Base-by-base conservation (phyloP, 2,113 vertebrate genomes). In the Lepisosteus oculatus region DNA sequence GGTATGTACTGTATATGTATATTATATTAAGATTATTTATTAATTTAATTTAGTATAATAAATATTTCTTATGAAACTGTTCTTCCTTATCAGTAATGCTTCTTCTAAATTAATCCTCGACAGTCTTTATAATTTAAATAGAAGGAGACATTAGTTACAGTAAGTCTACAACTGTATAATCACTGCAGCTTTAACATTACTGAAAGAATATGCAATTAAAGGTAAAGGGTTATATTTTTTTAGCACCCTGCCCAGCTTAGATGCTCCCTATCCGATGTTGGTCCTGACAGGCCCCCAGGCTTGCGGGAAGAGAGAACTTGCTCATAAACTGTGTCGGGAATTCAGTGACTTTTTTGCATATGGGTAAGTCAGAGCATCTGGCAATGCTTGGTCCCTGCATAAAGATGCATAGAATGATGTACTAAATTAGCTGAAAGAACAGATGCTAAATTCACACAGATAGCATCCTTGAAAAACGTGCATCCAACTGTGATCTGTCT, bases 201-300 rank as follows among this genome's bases (percentile, higher is more conserved):
- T 29, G 29, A 29, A 29, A 29, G 29, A 29, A 51, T 6, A 9
- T 1, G 47, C 5, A 51, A 59, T 1, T 59, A 12, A 13, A 59
- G 3, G 3, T 51, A 51, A 51, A 51, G 47, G 9, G 47, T 51
- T 51, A 1, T 51, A 51, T 51, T 9, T 51, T 17, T 51, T 63
- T 69, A 99, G 96, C 81, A 97, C 95, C 8, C 79, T 95, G 47
- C 90, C 92, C 0, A 83, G 72, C 55, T 66, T 87, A 2, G 92
- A 93, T 0, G 77, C 90, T 6, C 90, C 94, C 0, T 99, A 97
- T 67, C 95, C 96, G 6, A 93, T 99, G 93, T 68, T 99, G 87
- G 90, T 98, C 5, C 75, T 99, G 14, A 87, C 84, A 0, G 97
- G 97, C 0, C 96, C 97, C 0, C 78, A 92, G 69, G 92, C 89